These are phyloP conservation scores for Crenichthys baileyi DNA, from an alignment of 2,797 vertebrate species.

Conservation along the genomic window DNA sequence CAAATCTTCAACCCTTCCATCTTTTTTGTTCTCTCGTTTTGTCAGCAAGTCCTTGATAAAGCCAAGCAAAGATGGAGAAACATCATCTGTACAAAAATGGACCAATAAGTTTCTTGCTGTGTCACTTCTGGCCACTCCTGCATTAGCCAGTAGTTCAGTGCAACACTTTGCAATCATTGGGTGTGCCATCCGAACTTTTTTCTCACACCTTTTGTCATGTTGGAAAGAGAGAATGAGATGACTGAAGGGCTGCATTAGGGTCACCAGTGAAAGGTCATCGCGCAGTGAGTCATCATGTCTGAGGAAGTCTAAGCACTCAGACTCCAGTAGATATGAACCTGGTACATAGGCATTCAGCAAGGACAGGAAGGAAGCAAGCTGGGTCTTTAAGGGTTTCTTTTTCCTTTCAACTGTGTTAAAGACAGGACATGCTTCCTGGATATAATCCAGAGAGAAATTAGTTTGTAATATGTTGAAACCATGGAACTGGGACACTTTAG, in stretches of 20 bases:
- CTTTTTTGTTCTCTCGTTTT: conserved; percentile 16
- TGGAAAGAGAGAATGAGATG: conserved; percentile 32
- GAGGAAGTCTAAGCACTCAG: conserved; percentile 35
- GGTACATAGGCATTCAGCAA: conserved; percentile 50
- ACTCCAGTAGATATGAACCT: conserved; percentile 46
- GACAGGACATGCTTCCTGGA: background rate
- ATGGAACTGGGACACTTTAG: conserved; percentile 20
- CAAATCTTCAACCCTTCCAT: accelerated
- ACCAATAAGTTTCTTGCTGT: conserved; percentile 30
- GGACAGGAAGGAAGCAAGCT: conserved; percentile 34
- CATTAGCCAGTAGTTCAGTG: background rate
- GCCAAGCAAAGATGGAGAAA: background rate
- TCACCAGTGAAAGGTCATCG: background rate
- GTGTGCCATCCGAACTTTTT: conserved; percentile 36
- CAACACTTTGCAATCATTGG: conserved; percentile 25
- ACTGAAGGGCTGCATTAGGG: conserved; percentile 15
- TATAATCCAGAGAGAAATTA: conserved; percentile 28
- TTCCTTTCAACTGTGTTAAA: background rate
- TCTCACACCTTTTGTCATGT: background rate
- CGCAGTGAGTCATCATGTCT: background rate
- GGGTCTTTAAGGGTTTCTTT: background rate
- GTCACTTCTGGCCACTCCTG: conserved; percentile 29
- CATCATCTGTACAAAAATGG: background rate
- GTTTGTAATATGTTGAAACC: conserved; percentile 54
- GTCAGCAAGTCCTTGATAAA: conserved; percentile 51